Conservation (phyloP, 2,888 invertebrate species). For the Kryphioiulus occultus region DNA sequence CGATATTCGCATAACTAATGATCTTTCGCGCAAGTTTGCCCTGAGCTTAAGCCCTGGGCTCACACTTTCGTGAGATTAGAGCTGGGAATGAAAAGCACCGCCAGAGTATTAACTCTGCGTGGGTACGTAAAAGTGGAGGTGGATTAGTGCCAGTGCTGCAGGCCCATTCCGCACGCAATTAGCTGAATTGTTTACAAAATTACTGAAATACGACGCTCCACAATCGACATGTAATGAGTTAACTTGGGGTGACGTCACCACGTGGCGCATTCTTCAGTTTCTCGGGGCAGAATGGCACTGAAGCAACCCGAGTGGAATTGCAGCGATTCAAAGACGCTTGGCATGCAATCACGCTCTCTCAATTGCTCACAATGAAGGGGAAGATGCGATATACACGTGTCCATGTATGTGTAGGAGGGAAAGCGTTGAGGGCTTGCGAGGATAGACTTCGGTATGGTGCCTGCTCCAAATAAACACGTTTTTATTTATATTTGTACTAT, state of each 20-base stretch:
- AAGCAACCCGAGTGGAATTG: background rate
- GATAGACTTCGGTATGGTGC: no score
- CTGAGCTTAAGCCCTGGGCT: background rate
- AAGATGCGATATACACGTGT: background rate
- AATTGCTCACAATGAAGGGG: background rate
- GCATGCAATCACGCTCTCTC: background rate
- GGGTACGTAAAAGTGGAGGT: background rate
- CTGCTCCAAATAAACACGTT: no score
- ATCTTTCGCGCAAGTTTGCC: background rate
- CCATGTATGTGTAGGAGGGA: no score
- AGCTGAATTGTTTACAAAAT: constrained; percentile 35
- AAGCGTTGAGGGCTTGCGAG: no score
- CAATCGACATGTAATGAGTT: constrained; percentile 36
- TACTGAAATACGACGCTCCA: background rate
- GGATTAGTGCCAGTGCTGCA: constrained; percentile 27
- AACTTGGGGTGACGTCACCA: background rate
- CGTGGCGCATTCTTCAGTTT: background rate
- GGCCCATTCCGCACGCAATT: constrained; percentile 35
- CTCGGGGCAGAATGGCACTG: background rate
- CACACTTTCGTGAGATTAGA: constrained; percentile 4
- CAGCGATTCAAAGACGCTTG: background rate
- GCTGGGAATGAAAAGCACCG: background rate
- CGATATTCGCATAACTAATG: constrained; percentile 32
- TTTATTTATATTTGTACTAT: no score
- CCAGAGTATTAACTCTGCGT: background rate